Base-by-base conservation (phyloP, 2,888 invertebrate genomes). In the Penaeus monodon region DNA sequence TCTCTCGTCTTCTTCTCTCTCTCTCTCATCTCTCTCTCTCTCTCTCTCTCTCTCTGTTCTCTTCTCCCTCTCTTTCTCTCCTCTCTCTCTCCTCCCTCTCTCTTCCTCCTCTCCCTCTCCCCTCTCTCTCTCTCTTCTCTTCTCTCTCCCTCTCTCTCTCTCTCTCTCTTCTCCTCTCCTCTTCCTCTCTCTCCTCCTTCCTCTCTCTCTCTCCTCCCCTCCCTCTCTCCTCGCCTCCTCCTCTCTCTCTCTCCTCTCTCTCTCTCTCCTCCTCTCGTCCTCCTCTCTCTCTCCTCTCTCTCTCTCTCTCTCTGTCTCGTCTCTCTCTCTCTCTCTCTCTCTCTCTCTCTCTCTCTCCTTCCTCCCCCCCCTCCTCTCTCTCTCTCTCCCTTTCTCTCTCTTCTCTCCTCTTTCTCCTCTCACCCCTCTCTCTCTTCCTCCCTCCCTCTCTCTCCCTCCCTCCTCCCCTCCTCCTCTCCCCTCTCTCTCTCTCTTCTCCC, bases 31-130 rank as follows among this genome's bases (percentile, higher is more conserved):
- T 33, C 24, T n/a, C 22, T 38, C 66, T 66, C 63, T n/a, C 66
- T 38, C 80, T 65, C 66, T 38, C 66, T 80, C 66, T n/a, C 29
- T 65, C 66, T 29, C 65, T n/a, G n/a, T n/a, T n/a, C n/a, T n/a
- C n/a, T n/a, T 66, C 74, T n/a, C 63, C 29, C 27, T 29, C 27
- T 12, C 17, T 0, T 0, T 1, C 66, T 80, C 27, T 27, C n/a
- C 38, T n/a, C n/a, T n/a, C n/a, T n/a, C n/a, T n/a, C n/a, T n/a
- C n/a, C n/a, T n/a, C n/a, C n/a, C n/a, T n/a, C n/a, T n/a, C n/a
- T n/a, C n/a, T n/a, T n/a, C 64, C 14, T 38, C 3, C 12, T 27
- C 80, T 80, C 12, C 2, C 12, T n/a, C 65, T 66, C 24, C n/a
- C 33, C 81, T 66, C 17, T 33, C 24, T n/a, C 22, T 38, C 66